Conservation (phyloP, 2,888 invertebrate species). For the Linhomoeus sp. region DNA sequence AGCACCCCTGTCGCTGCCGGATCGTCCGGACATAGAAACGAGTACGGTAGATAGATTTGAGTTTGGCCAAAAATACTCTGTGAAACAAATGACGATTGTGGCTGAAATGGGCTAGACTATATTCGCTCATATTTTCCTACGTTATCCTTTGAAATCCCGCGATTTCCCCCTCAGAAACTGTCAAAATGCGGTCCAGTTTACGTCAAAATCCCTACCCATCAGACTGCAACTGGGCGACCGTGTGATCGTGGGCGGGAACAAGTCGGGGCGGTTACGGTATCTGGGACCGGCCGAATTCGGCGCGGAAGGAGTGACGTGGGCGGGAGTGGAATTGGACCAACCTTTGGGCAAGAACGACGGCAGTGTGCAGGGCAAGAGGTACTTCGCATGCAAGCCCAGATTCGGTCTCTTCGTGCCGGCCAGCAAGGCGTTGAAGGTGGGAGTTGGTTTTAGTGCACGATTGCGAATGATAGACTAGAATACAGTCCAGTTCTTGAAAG, state of each 20-base stretch:
- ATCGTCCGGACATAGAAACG: no score
- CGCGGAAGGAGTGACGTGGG: slow-evolving; percentile 68
- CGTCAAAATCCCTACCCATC: no score
- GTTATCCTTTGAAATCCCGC: no score
- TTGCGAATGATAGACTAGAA: not conserved
- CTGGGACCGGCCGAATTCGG: slow-evolving; percentile 30
- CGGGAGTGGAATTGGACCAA: slow-evolving; percentile 81
- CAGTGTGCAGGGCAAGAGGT: slow-evolving; percentile 71
- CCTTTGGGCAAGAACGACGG: slow-evolving; percentile 89
- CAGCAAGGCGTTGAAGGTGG: slow-evolving; percentile 51
- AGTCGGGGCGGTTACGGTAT: slow-evolving; percentile 30
- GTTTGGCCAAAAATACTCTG: no score
- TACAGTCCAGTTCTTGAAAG: not conserved
- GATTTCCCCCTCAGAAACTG: no score
- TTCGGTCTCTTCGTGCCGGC: slow-evolving; percentile 82
- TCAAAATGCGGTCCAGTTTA: no score
- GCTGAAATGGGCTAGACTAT: no score
- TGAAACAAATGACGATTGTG: no score
- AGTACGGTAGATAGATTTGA: no score
- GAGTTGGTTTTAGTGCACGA: not conserved
- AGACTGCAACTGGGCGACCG: slow-evolving; percentile 16
- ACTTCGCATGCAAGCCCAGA: slow-evolving; percentile 73
- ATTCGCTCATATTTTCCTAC: no score
- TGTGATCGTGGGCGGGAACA: slow-evolving; percentile 19
- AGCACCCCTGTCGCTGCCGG: no score